phyloP scores from a whole-genome alignment of 2,113 vertebrate species.

The Bungarus multicinctus region DNA sequence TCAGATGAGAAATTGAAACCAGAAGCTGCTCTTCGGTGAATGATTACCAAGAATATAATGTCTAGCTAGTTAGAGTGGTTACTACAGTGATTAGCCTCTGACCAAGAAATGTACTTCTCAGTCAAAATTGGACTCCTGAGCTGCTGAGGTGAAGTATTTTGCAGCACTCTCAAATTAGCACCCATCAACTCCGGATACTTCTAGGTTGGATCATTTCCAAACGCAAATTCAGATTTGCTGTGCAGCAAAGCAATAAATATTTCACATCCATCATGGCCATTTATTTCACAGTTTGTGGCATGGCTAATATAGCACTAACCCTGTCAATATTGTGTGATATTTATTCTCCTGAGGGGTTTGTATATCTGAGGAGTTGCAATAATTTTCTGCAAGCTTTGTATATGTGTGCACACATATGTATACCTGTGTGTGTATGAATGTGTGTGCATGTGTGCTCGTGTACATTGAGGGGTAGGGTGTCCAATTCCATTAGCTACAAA shows the following conservation, averaged over 20 bases:
- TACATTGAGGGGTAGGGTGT: not conserved
- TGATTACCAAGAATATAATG: not conserved
- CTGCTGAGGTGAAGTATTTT: not conserved
- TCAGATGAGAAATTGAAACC: not conserved
- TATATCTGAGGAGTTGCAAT: constrained; percentile 19
- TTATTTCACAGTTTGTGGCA: constrained; percentile 58
- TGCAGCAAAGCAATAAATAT: constrained; percentile 62
- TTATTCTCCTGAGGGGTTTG: constrained; percentile 38
- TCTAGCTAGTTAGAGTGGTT: not conserved
- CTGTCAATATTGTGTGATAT: constrained; percentile 52
- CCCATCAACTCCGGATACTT: not conserved
- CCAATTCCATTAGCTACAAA: not conserved
- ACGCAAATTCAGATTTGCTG: constrained; percentile 59
- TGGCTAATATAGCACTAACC: constrained; percentile 61
- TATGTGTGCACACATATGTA: not conserved
- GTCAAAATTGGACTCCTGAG: not conserved
- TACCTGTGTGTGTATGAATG: not conserved
- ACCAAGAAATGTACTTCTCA: not conserved
- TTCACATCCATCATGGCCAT: constrained; percentile 35
- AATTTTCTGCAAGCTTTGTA: constrained; percentile 1
- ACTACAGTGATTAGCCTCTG: not conserved
- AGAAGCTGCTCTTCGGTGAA: not conserved
- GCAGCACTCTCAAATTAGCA: not conserved
- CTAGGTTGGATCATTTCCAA: constrained; percentile 45
- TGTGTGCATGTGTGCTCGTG: not conserved